Percentiles rank a stretch among this genome's conserved stretches.
These are phyloP conservation scores for Oncorhynchus kisutch DNA, from an alignment of 2,113 vertebrate genomes.

Conservation along the genomic window DNA sequence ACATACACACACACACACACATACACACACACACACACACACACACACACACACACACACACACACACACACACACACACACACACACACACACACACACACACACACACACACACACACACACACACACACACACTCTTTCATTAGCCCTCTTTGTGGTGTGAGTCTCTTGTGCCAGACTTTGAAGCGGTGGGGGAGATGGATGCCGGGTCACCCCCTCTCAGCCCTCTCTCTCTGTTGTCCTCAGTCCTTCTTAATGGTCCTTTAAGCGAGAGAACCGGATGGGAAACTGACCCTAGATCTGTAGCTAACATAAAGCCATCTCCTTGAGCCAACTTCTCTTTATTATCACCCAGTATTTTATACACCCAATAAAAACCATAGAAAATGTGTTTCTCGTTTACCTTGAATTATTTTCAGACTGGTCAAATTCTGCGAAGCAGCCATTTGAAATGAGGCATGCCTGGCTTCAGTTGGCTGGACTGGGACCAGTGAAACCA, in stretches of 20 bases:
- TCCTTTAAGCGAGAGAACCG: constrained; percentile 45
- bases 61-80: neutral
- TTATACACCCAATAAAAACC: constrained; percentile 46
- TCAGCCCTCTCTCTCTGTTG: constrained; percentile 48
- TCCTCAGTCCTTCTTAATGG: constrained; percentile 38
- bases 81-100: neutral
- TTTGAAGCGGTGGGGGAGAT: constrained; percentile 36
- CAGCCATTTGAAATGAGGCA: neutral
- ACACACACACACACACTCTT: constrained; percentile 35
- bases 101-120: constrained; percentile 15
- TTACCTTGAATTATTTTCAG: constrained; percentile 12
- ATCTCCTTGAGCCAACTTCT: neutral
- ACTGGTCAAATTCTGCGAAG: constrained; percentile 6
- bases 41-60: neutral
- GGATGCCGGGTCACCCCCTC: constrained; percentile 50
- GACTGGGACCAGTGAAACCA: constrained; percentile 47
- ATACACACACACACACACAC: constrained; percentile 35
- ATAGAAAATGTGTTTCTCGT: constrained; percentile 49
- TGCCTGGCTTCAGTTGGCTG: constrained; percentile 15
- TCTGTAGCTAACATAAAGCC: neutral
- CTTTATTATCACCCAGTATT: constrained; percentile 57
- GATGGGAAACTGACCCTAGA: constrained; percentile 35
- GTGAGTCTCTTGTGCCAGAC: constrained; percentile 28
- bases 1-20: constrained; percentile 27
- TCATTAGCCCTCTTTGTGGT: constrained; percentile 24